Evolutionary conservation across 2,888 invertebrate genomes (phyloP).

Genomic region (Nemoura dubitans): DNA sequence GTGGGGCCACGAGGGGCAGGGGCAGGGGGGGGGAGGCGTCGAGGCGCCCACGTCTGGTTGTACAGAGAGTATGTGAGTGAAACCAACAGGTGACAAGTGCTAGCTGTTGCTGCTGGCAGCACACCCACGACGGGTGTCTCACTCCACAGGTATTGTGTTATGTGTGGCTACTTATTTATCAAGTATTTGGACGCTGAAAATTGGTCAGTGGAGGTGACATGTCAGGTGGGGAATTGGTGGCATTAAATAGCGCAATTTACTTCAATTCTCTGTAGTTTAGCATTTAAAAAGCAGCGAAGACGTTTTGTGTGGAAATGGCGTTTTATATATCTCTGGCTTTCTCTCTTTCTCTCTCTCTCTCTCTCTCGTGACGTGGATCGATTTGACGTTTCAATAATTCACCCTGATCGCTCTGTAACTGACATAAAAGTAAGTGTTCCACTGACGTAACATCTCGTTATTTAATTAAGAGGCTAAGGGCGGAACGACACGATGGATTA

Average conservation of each 20-base stretch:
- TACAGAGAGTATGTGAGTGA: constrained; percentile 31
- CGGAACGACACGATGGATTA: neutral
- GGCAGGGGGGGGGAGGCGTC: constrained; percentile 8
- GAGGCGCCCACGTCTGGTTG: neutral
- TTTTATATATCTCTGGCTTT: neutral
- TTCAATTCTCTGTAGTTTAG: neutral
- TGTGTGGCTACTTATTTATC: neutral
- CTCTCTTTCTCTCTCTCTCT: neutral
- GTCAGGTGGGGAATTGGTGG: neutral
- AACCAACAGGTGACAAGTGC: constrained; percentile 37
- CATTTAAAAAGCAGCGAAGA: neutral
- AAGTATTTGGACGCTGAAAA: neutral
- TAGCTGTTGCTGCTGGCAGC: constrained; percentile 21
- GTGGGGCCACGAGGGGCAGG: neutral
- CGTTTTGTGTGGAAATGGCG: neutral
- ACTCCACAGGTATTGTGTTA: constrained; percentile 1
- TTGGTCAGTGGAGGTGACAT: neutral
- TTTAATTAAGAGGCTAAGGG: neutral
- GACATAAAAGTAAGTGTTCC: neutral
- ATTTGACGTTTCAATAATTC: neutral
- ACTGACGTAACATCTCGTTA: constrained; percentile 5
- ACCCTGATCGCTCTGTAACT: neutral
- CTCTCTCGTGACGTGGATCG: neutral
- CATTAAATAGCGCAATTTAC: neutral
- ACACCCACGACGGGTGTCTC: neutral